These are phyloP conservation scores for Drosophila cognata DNA, from an alignment of 2,888 invertebrate genomes.

Conservation along the genomic window DNA sequence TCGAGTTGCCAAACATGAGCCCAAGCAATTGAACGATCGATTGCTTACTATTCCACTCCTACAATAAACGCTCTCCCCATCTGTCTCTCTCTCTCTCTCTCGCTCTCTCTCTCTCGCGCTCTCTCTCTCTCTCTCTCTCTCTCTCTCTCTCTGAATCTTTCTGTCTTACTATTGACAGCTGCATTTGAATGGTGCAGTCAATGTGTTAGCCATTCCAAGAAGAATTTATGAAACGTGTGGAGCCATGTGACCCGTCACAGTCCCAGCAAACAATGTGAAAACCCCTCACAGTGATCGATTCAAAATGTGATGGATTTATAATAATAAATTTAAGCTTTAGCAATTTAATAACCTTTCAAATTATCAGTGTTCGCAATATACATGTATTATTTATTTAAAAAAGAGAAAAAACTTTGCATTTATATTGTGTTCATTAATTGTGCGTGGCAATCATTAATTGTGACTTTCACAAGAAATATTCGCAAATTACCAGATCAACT, in stretches of 20 bases:
- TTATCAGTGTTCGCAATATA: not conserved
- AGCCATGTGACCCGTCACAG: slow-evolving; percentile 44
- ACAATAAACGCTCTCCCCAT: slow-evolving; percentile 19
- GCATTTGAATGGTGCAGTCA: slow-evolving; percentile 47
- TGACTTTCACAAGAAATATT: not conserved
- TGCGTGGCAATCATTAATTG: not conserved
- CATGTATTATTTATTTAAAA: not conserved
- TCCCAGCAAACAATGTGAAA: not conserved
- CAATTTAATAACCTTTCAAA: not conserved
- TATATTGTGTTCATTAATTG: not conserved
- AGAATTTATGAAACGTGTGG: slow-evolving; percentile 71
- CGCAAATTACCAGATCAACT: not conserved
- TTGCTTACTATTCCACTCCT: slow-evolving; percentile 50
- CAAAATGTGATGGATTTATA: not conserved
- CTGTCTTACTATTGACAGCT: slow-evolving; percentile 36
- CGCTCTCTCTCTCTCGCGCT: not conserved
- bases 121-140: not conserved
- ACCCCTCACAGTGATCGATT: not conserved
- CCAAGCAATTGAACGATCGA: slow-evolving; percentile 59
- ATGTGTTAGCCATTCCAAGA: slow-evolving; percentile 55
- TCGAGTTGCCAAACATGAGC: slow-evolving; percentile 57
- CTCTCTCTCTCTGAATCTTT: not conserved
- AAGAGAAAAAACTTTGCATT: not conserved
- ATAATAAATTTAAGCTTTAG: not conserved
- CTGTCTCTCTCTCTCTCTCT: not conserved